Evolutionary conservation across 2,113 vertebrate genomes (phyloP), one percentile per base, ranked within the genome.

Genomic region (Antennarius striatus): DNA sequence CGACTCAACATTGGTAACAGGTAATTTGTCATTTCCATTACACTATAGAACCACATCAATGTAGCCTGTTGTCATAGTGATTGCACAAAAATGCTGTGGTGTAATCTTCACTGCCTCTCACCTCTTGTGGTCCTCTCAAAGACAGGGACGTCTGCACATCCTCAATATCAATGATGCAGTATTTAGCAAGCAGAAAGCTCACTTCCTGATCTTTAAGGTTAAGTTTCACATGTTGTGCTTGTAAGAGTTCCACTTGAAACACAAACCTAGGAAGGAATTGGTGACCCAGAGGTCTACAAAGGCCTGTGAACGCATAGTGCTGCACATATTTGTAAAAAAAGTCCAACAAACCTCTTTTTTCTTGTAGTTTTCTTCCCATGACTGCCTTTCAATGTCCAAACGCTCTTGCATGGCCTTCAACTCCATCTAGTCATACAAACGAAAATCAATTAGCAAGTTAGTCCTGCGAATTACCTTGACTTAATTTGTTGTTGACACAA

Each of bases 341-440:
- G 0, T 4, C 15, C n/a, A 45, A 75, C 63, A 71, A 67, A 98
- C 98, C 95, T 98, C 93, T 73, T 97, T 96, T 84, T 95, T 96
- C 86, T 94, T 63, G 14, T 95, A 95, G 86, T 85, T 95, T 36
- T 94, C 95, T 40, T 96, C 94, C 98, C 97, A 98, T 0, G 91
- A 87, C 84, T 96, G 95, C 72, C 94, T 95, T 76, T 99, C 96
- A 0, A 93, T 86, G 68, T 95, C 95, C 71, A 96, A 56, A 6
- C 86, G 90, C n/a, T 98, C 95, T 63, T 91, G 95, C 63, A 97
- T 67, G 0, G 91, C 82, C 73, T 93, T 92, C 72, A 94, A 79
- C 85, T 96, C 95, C 63, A 79, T 64, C 95, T 96, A 62, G 15
- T 59, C 2, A 63, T 63, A 58, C 55, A 72, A 57, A 48, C 32